Evolutionary conservation across 2,113 vertebrate genomes (phyloP), one percentile per base, ranked within the genome.

Genomic region (Pygoscelis adeliae): DNA sequence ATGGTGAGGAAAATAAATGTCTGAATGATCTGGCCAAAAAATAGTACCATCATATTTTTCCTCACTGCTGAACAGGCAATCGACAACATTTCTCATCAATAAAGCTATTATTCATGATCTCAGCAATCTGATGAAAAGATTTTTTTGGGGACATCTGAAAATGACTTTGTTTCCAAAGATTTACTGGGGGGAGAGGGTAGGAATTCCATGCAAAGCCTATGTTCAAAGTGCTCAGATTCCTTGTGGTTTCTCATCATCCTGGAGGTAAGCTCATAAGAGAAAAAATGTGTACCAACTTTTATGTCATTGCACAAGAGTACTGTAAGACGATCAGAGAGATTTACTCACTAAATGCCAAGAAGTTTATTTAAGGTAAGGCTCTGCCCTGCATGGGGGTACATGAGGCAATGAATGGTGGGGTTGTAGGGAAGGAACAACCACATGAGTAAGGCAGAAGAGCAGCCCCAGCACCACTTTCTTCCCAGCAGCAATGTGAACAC

Each of bases 161-260:
- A 93, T 72, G 95, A 69, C 93, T 94, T 88, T 87, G 44, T 78
- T 95, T 95, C 62, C 52, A 78, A 79, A 53, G 52, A 44, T 93
- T 94, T 97, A 95, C 34, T 2, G 0, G 58, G 49, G 49, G 65
- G 30, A 93, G 73, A 71, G 38, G 36, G 62, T 50, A 93, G 59
- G 77, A 93, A 96, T 94, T 96, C 82, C 63, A 81, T 0, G 7
- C 32, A 94, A 94, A 96, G 78, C 76, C 77, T 69, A 2, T 42
- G 52, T 91, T 94, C 89, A 94, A 96, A 96, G 81, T 0, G 0
- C 34, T 83, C 61, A 77, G 58, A 93, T 96, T 96, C 91, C 66
- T 93, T 93, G 93, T 80, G 89, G 87, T 85, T 96, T 96, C 85
- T 73, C 91, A 84, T 96, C 78, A 88, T 97, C 70, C 89, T 90